Evolutionary conservation across 2,113 vertebrate species (phyloP), one percentile per base, ranked within the genome.

Genomic region (Thomomys bottae): DNA sequence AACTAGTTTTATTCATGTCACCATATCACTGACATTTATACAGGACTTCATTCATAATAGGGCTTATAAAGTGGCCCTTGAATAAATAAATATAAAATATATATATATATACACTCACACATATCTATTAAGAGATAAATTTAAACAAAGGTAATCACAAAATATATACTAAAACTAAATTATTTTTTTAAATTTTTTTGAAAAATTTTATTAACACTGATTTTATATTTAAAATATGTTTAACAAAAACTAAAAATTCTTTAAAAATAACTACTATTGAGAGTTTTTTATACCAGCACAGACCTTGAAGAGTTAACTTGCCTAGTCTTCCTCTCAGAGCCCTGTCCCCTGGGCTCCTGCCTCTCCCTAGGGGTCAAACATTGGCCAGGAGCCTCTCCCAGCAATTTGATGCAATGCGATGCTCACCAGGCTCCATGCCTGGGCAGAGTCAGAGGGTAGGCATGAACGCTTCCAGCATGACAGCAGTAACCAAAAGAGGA

Each of bases 401-500:
- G 26, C 2, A 63, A 49, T 18, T 54, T 54, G 49, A 54, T 54
- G 36, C 68, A 36, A 30, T 42, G 23, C 32, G 59, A 71, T 40
- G 36, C 78, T 91, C 57, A 40, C 36, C 73, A 79, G 84, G 77
- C 73, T 78, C 78, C 1, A 21, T 21, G 85, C 82, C 73, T 83
- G 71, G 82, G 87, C 73, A 92, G 78, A 87, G 61, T 70, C 73
- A 91, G 72, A 94, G 42, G 68, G 81, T 80, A 84, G 88, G 81
- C 66, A 80, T 20, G 73, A 79, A 73, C 54, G 38, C 63, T 70
- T 72, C 34, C 34, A 70, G 59, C 28, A 72, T 34, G 79, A 91
- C 21, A 77, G 38, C 67, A 88, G 86, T 80, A 42, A 93, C 92
- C 76, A 78, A 83, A 89, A 96, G 93, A 92, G 82, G 87, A 96